Evolutionary conservation across 2,113 vertebrate species (phyloP).

Genomic region (Tragelaphus buxtoni): DNA sequence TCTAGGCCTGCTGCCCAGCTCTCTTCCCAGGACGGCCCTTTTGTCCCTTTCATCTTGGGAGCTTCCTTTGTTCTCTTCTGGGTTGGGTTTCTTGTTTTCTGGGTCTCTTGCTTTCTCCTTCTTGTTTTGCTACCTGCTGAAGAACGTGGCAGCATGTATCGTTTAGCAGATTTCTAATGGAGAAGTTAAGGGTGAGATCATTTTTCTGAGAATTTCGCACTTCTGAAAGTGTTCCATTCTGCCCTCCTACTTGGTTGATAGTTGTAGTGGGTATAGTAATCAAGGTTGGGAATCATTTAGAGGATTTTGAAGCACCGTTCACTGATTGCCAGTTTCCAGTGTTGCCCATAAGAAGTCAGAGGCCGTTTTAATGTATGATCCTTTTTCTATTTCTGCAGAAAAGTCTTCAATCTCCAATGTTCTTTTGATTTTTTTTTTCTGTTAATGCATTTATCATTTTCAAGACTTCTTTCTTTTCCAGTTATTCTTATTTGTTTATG

Average conservation of each 20-base stretch:
- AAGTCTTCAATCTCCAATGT: background rate
- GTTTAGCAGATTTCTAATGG: background rate
- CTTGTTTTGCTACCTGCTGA: background rate
- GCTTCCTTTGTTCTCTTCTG: background rate
- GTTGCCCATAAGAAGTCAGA: background rate
- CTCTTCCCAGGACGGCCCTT: background rate
- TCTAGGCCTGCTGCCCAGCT: background rate
- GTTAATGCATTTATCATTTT: background rate
- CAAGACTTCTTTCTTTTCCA: background rate
- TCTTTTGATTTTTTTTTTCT: background rate
- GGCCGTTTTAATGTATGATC: background rate
- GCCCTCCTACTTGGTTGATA: background rate
- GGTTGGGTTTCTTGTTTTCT: background rate
- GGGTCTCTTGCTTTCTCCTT: background rate
- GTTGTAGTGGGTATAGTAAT: slow-evolving; percentile 39
- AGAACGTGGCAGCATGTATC: background rate
- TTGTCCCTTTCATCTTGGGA: background rate
- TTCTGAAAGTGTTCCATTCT: background rate
- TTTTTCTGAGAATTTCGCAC: background rate
- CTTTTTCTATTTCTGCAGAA: background rate
- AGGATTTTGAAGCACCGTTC: background rate
- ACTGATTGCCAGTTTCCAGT: background rate
- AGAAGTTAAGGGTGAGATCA: background rate
- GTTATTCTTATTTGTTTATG: background rate
- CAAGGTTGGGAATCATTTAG: background rate